These are phyloP conservation scores for Prionailurus viverrinus DNA, from an alignment of 2,113 vertebrate genomes.

Conservation along the genomic window DNA sequence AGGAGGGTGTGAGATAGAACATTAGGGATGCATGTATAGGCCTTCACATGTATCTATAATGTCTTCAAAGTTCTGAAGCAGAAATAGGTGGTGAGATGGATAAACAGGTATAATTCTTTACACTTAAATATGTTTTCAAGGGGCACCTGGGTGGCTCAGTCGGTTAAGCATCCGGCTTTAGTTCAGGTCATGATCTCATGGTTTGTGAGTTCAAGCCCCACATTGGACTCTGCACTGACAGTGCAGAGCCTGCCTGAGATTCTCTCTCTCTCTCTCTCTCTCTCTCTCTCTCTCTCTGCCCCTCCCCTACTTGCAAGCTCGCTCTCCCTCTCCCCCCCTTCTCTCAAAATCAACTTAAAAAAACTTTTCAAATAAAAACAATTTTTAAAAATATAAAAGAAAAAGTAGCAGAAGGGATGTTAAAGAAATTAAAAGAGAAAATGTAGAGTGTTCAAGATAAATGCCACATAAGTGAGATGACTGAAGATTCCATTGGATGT, in stretches of 20 bases:
- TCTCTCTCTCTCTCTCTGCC: too few relatives aligned
- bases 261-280: too few relatives aligned
- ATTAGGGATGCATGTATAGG: neutral
- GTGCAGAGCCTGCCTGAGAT: too few relatives aligned
- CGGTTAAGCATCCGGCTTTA: too few relatives aligned
- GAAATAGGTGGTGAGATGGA: neutral
- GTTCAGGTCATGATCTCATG: too few relatives aligned
- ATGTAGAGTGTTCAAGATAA: neutral
- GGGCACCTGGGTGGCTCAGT: too few relatives aligned
- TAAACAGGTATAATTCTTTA: neutral
- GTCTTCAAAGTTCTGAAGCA: conserved; percentile 6
- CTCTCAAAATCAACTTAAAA: too few relatives aligned
- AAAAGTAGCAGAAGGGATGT: neutral
- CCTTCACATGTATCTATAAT: neutral
- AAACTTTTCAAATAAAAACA: neutral
- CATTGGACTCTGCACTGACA: too few relatives aligned
- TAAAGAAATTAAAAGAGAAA: neutral
- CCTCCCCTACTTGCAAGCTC: too few relatives aligned
- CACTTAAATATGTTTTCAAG: conserved; percentile 9
- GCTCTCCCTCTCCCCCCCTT: too few relatives aligned
- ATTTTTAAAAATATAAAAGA: neutral
- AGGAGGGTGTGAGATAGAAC: neutral
- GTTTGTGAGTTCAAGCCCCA: too few relatives aligned
- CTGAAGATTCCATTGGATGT: neutral
- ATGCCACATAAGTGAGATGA: neutral